Evolutionary conservation across 1,140 invertebrate species (phyloP), one percentile per base, ranked within the genome.

Genomic region (Melipona quadrifasciata): DNA sequence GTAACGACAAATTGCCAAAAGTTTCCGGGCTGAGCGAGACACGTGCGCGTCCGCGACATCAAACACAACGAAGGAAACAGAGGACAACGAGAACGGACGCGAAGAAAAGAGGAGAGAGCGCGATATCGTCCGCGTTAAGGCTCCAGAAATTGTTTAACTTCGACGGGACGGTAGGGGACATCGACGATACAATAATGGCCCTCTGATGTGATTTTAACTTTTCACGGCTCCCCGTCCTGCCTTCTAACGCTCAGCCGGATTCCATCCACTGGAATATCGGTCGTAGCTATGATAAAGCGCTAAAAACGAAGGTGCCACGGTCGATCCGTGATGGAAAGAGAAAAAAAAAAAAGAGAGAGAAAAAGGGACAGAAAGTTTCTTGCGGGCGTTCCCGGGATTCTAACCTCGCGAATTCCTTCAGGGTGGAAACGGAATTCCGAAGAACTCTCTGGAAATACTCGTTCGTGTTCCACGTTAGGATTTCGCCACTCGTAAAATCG

Each of bases 71-170:
- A 68, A 39, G 83, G 53, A 73, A 74, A 89, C 58, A 70, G 83
- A 79, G 78, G 68, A 73, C 70, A 72, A 24, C 64, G 51, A 39
- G 70, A 74, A 64, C 24, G 61, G 8, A 24, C 19, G 57, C 21
- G n/a, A 78, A 82, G 70, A 77, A 80, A 72, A 81, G 27, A 16
- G 27, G 57, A 67, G 77, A 85, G 34, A n/a, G 57, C n/a, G 65
- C 78, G 86, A 88, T 75, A 61, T 84, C 82, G 82, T 61, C 51
- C 39, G 68, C 82, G 86, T 47, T 85, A 88, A 89, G 87, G 87
- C 85, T 77, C 72, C 51, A 73, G 84, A 93, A 92, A 92, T 92
- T 92, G 91, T 93, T 93, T 88, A 92, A 93, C 91, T 93, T 93
- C 91, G 73, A 86, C 64, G 78, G 84, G 82, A 47, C 75, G 86